Conservation (phyloP, 1,140 invertebrate species). For the Archegozetes longisetosus region DNA sequence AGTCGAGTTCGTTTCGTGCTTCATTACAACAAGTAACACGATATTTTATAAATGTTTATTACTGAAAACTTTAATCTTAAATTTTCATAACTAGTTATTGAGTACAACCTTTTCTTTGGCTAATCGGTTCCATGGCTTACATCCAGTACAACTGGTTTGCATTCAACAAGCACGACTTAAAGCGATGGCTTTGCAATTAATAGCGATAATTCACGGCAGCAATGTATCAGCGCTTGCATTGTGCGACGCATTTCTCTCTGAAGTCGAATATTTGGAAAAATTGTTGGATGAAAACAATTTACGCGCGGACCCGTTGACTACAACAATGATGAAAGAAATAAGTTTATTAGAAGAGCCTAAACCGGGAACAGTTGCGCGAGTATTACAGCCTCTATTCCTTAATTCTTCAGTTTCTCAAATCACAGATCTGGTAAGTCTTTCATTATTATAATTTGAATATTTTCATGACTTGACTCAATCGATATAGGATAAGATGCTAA, state of each 20-base stretch:
- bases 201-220: slow-evolving; percentile 47
- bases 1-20: slow-evolving; percentile 20
- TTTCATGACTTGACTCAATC: neutral
- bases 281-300: slow-evolving; percentile 34
- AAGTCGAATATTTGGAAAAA: slow-evolving; percentile 36
- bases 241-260: slow-evolving; percentile 43
- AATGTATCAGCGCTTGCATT: slow-evolving; percentile 42
- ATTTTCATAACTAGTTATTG: slow-evolving; percentile 15
- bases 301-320: slow-evolving; percentile 56
- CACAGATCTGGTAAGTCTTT: slow-evolving; percentile 37
- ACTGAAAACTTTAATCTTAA: neutral
- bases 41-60: neutral
- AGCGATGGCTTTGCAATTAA: slow-evolving; percentile 62
- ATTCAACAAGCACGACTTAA: slow-evolving; percentile 69
- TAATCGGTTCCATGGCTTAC: slow-evolving; percentile 63
- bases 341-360: slow-evolving; percentile 60
- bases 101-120: slow-evolving; percentile 56
- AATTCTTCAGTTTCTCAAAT: slow-evolving; percentile 27
- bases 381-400: slow-evolving; percentile 57
- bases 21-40: slow-evolving; percentile 19
- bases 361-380: slow-evolving; percentile 58
- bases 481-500: slow-evolving; percentile 7
- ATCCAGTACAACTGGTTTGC: slow-evolving; percentile 48
- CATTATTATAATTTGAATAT: neutral
- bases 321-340: slow-evolving; percentile 56